Evolutionary conservation across 2,888 invertebrate genomes (phyloP), one percentile per base, ranked within the genome.

Genomic region (Brachylomia viminalis): DNA sequence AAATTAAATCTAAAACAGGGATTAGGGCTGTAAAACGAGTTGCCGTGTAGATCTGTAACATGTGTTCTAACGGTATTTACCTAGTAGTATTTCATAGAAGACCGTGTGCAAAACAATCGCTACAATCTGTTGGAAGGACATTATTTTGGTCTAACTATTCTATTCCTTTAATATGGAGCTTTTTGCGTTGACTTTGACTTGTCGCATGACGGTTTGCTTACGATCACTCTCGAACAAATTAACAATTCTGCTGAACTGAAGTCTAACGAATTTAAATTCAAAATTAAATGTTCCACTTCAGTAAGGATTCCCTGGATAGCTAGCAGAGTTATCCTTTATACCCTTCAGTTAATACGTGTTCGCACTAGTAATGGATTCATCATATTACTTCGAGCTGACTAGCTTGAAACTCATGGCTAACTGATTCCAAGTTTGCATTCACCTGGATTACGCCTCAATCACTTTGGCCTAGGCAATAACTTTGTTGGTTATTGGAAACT

Each of bases 311-410:
- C 56, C 47, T 65, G 47, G 54, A 69, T 49, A 49, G 20, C 33
- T 49, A 33, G 17, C 38, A 54, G 30, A 58, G 33, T 30, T 52
- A 65, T 69, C 59, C 61, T 52, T 30, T 52, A 59, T 69, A 6
- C 30, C 30, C 30, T 47, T 56, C 49, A 67, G 38, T 38, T 70
- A 72, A 77, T 69, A 80, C 82, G 67, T 82, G 80, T 72, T 69
- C 52, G 59, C 33, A 79, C 58, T 82, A 72, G 71, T 38, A 82
- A 82, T 83, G 83, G 68, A 79, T 80, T 83, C 61, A 80, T 75
- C 80, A 80, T 13, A 67, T 82, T 83, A 83, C 47, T 83, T 83
- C 80, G 13, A 69, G 47, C 58, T 67, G 69, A 70, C 47, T 79
- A 80, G 61, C 59, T 77, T 64, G 27, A 71, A 71, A 59, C 79